A percentile compares a stretch with the other conserved stretches of the same genome.
phyloP scores from a whole-genome alignment of 2,797 vertebrate species.

The Adrianichthys oophorus region DNA sequence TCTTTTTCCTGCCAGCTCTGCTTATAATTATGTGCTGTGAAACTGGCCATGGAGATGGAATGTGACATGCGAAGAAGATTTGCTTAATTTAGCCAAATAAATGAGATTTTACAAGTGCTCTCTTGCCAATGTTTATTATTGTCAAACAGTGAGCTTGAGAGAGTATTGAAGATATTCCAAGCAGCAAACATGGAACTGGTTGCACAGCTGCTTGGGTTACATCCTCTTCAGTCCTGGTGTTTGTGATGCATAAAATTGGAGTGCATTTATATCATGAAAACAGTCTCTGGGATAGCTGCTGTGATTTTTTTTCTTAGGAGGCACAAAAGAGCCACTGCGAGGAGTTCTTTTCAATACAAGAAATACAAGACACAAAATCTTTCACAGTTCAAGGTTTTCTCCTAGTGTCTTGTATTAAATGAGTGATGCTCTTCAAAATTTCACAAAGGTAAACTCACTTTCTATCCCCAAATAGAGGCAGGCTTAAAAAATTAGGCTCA shows the following conservation, averaged over 20 bases:
- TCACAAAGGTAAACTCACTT: background rate
- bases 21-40: conserved; percentile 18
- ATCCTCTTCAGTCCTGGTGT: background rate
- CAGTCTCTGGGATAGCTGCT: background rate
- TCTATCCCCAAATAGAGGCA: background rate
- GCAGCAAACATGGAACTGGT: background rate
- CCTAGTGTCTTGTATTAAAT: no score
- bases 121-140: conserved; percentile 44
- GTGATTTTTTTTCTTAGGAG: background rate
- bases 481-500: conserved; percentile 70
- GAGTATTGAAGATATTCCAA: conserved; percentile 5
- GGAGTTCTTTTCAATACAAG: no score
- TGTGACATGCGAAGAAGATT: conserved; percentile 53
- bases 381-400: no score
- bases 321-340: background rate
- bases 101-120: conserved; percentile 56
- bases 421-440: no score
- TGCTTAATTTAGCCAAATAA: conserved; percentile 67
- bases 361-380: no score
- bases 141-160: conserved; percentile 25
- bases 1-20: conserved; percentile 40
- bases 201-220: background rate
- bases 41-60: conserved; percentile 43
- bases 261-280: background rate
- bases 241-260: background rate